Base-by-base conservation (phyloP, 2,888 invertebrate species). In the Rotaria sp. region DNA sequence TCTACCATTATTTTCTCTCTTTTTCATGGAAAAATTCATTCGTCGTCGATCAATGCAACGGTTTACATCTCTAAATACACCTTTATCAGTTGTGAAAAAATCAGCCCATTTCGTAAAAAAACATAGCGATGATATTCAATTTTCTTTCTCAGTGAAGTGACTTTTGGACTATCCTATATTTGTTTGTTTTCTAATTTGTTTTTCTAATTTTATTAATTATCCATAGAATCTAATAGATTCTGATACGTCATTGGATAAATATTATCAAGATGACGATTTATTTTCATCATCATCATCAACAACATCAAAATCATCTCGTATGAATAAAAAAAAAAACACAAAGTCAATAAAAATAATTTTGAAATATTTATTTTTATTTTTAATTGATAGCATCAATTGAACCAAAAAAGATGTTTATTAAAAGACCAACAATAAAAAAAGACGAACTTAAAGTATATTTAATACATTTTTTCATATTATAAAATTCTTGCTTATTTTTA, bases 271-370 rank as follows among this genome's bases (percentile, higher is more conserved):
- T 35, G 67, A 67, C 0, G 67, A 67, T 67, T 35, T 67, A 5
- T 45, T n/a, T 0, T 24, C 26, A 26, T 45, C 41, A n/a, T 80
- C 80, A 24, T 15, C 80, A n/a, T 80, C 80, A 80, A 45, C 45
- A 80, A n/a, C 80, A 80, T 45, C 80, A 10, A 80, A 45, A 80
- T 67, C 67, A 67, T 67, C 67, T 15, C 67, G 67, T 67, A 67
- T 52, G 24, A 24, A 52, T 18, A 15, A 50, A 50, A 5, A 59
- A 2, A 30, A 18, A 67, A 35, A 35, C 3, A 67, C 13, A 15
- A 67, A 30, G n/a, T n/a, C n/a, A n/a, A 26, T 10, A 55, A 8
- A 26, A 55, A 55, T 55, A 10, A 10, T 8, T 3, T 35, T 67
- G 2, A 21, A 67, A 67, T 21, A 18, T 18, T 67, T 30, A 5